Evolutionary conservation across 2,797 vertebrate genomes (phyloP), one percentile per base, ranked within the genome.

Genomic region (Gadopsis bispinosus): DNA sequence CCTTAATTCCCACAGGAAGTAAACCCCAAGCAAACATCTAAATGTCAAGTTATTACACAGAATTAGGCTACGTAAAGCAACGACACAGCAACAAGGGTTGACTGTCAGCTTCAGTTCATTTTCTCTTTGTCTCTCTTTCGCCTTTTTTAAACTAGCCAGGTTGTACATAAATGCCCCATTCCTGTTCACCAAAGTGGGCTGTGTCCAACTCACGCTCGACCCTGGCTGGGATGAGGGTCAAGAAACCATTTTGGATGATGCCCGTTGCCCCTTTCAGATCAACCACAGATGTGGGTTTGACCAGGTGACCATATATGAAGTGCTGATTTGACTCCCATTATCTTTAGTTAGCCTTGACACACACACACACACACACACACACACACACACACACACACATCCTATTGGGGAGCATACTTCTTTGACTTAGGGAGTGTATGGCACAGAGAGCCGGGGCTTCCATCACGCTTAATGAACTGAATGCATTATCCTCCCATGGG

Each of bases 381-480:
- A 16, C 39, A 63, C 53, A 37, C 50, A 19, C 45, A 51, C 41
- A 39, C 35, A 51, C 51, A 65, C 51, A 31, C 41, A 47, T 14
- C 4, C 58, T 45, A 43, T 50, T 73, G 61, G 20, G 61, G 81
- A 54, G 64, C 43, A 35, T 22, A 26, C 65, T 55, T 62, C 69
- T 75, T 63, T 74, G 74, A 80, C 65, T 83, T 8, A 71, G 68
- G 65, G 77, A 77, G 68, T 83, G 63, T 67, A 77, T 71, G 79
- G 64, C 72, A 83, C 79, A 79, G 73, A 59, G 66, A 81, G 63
- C 67, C 22, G 77, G 47, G 43, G 58, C 69, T 69, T 84, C 79
- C 70, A 75, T 84, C 73, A 76, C 47, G 29, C 58, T 69, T 81
- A 71, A 83, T 81, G 71, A 83, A 74, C 48, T 63, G 35, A 76